phyloP scores from a whole-genome alignment of 2,888 invertebrate genomes.

The Chrysodeixis includens region DNA sequence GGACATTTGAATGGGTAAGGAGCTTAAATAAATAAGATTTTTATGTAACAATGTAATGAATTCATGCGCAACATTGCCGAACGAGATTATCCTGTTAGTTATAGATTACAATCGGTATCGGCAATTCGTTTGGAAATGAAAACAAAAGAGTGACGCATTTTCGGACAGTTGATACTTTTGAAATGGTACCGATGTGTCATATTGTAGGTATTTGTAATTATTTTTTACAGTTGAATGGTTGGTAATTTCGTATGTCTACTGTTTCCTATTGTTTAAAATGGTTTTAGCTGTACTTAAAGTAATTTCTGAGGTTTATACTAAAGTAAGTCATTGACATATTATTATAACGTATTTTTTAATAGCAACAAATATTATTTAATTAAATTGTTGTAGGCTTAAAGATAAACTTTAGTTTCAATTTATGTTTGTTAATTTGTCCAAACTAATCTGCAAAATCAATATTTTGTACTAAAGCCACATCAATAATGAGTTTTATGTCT shows the following conservation, averaged over 20 bases:
- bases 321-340: too few species aligned
- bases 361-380: too few species aligned
- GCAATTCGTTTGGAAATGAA: background rate
- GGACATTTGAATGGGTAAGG: constrained; percentile 60
- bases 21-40: constrained; percentile 63
- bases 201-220: background rate
- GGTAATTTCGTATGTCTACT: background rate
- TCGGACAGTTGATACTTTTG: background rate
- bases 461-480: constrained; percentile 9
- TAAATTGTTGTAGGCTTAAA: too few species aligned
- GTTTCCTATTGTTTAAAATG: background rate
- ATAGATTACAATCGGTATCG: background rate
- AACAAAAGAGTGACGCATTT: background rate
- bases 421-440: background rate
- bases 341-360: too few species aligned
- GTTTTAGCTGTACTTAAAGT: too few species aligned
- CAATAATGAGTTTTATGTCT: constrained; percentile 18
- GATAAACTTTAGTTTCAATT: too few species aligned
- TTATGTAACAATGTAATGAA: constrained; percentile 44
- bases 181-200: background rate
- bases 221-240: too few species aligned
- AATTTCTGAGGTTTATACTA: too few species aligned
- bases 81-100: background rate
- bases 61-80: constrained; percentile 19
- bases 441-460: background rate